Evolutionary conservation across 2,888 invertebrate species (phyloP).

Genomic region (Hirtodrosophila histrioides): DNA sequence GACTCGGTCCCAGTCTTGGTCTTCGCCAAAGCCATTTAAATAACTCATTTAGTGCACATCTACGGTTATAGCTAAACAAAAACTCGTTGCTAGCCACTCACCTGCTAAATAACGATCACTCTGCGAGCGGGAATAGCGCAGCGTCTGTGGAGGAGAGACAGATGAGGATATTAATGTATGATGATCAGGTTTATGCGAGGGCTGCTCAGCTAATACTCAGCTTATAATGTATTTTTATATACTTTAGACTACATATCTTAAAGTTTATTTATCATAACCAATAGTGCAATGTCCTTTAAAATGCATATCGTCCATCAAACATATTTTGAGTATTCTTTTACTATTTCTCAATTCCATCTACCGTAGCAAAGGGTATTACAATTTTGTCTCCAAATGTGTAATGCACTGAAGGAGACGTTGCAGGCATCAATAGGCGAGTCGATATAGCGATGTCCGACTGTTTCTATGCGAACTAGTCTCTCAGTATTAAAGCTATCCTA

Average conservation of each 20-base stretch:
- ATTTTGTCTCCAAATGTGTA: too few relatives aligned
- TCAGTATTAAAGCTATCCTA: too few relatives aligned
- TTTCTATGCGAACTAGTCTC: too few relatives aligned
- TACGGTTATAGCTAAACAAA: constrained; percentile 31
- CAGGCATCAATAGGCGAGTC: too few relatives aligned
- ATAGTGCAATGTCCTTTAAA: too few relatives aligned
- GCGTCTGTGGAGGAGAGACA: constrained; percentile 72
- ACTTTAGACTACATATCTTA: constrained; percentile 1
- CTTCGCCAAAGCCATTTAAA: constrained; percentile 63
- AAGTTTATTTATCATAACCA: too few relatives aligned
- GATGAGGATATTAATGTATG: constrained; percentile 62
- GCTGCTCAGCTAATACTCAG: constrained; percentile 28
- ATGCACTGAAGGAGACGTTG: too few relatives aligned
- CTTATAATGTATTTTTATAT: neutral
- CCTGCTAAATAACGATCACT: constrained; percentile 85
- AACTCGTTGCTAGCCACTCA: constrained; percentile 78
- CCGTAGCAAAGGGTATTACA: too few relatives aligned
- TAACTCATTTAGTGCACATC: constrained; percentile 73
- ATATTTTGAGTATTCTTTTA: too few relatives aligned
- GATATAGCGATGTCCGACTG: too few relatives aligned
- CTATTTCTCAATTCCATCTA: too few relatives aligned
- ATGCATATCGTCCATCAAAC: too few relatives aligned
- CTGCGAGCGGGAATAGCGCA: constrained; percentile 84
- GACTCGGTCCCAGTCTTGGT: constrained; percentile 2
- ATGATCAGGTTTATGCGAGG: constrained; percentile 64